Percentiles rank a stretch among this genome's conserved stretches.
Conservation (phyloP, 1,140 invertebrate species). For the Sminthurides bifidus region DNA sequence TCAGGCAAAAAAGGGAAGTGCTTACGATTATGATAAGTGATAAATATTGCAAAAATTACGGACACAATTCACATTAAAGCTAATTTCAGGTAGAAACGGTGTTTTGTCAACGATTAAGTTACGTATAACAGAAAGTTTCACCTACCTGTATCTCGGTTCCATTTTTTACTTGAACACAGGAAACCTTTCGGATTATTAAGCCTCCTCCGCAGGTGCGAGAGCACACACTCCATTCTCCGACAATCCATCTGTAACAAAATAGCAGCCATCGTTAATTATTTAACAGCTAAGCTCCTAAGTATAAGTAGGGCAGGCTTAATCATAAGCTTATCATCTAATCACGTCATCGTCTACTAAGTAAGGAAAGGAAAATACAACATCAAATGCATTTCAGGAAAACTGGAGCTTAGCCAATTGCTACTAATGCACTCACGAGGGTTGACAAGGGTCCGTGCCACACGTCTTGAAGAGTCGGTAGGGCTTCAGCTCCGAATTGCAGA, state of each 20-base stretch:
- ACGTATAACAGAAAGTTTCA: no score
- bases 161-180: constrained; percentile 64
- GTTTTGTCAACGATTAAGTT: no score
- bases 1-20: no score
- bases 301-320: no score
- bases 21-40: no score
- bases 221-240: constrained; percentile 75
- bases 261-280: no score
- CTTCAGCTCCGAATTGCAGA: constrained; percentile 62
- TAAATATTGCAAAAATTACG: no score
- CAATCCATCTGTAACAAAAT: constrained; percentile 60
- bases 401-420: background rate
- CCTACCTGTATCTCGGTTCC: constrained; percentile 54
- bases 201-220: constrained; percentile 72
- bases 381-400: background rate
- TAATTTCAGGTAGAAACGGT: no score
- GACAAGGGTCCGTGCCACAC: constrained; percentile 74
- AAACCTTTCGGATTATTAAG: constrained; percentile 56
- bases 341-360: background rate
- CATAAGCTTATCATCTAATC: background rate
- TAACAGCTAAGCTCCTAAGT: no score
- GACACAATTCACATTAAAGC: no score
- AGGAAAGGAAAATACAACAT: background rate
- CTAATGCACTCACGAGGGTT: constrained; percentile 58
- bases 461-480: constrained; percentile 60